Base-by-base conservation (phyloP, 2,888 invertebrate species). In the Hirtodrosophila alboralis region DNA sequence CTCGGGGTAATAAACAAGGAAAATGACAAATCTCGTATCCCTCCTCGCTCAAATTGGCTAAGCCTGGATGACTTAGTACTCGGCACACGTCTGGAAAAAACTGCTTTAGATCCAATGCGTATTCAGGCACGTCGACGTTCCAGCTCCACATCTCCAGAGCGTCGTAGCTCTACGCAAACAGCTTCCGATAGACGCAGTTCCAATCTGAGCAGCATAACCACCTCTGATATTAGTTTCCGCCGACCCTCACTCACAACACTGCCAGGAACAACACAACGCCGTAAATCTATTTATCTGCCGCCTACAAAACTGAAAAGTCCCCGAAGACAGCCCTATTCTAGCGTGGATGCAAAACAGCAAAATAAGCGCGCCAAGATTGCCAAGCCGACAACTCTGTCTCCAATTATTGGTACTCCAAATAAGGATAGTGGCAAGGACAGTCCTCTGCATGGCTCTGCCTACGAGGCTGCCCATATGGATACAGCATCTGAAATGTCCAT, bases 381-480 rank as follows among this genome's bases (percentile, higher is more conserved):
- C 5, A 91, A 90, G 34, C 90, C 90, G 8, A 85, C 87, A 14
- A 89, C 89, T 1, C 63, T 91, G 1, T 91, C 91, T 0, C 91
- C 91, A 0, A 91, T 91, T 9, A 88, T 91, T 43, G 91, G 91
- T 1, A 91, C 91, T 0, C 91, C 91, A 2, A 91, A 91, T 49
- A 90, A 89, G 61, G 91, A 91, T 14, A 69, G 86, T 47, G 77
- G 87, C 27, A 71, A 84, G 9, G 84, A 84, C 14, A 88, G 89
- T 70, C 86, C 88, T 0, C 44, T 71, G 3, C 80, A 83, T 59
- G 69, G 71, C 0, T 58, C 70, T 9, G 62, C 75, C 3, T 84
- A 76, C 4, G 85, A 84, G 4, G 62, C 63, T 1, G 71, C 65
- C 2, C 76, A 72, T 7, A 36, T 33, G 47, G 81, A 81, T 7